These are phyloP conservation scores for Tortrix viridana DNA, from an alignment of 2,888 invertebrate genomes.

Conservation along the genomic window DNA sequence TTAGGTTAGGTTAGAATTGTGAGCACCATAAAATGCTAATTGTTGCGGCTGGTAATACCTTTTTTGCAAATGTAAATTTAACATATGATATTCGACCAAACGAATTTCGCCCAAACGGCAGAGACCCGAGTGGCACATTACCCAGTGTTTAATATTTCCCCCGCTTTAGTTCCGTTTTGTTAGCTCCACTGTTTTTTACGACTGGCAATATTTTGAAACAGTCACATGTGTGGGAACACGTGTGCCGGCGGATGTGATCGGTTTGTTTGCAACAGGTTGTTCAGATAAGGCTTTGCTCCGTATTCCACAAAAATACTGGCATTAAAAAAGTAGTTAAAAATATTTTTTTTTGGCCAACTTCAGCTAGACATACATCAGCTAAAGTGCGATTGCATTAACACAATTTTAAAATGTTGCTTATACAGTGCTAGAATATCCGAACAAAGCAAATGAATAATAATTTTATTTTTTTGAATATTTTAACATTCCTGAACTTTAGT, in stretches of 20 bases:
- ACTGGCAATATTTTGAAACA: constrained; percentile 57
- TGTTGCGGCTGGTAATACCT: too few relatives aligned
- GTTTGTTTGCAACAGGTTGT: constrained; percentile 42
- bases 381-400: too few relatives aligned
- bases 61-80: too few relatives aligned
- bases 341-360: not conserved
- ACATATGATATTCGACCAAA: too few relatives aligned
- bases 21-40: too few relatives aligned
- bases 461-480: constrained; percentile 27
- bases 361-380: too few relatives aligned
- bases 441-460: constrained; percentile 30
- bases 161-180: constrained; percentile 40
- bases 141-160: constrained; percentile 27
- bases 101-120: too few relatives aligned
- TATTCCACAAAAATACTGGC: constrained; percentile 14
- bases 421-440: constrained; percentile 29
- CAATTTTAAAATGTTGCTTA: constrained; percentile 2
- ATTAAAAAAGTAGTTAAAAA: not conserved
- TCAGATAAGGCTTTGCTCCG: constrained; percentile 39
- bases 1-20: too few relatives aligned
- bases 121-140: constrained; percentile 5
- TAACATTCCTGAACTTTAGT: constrained; percentile 17
- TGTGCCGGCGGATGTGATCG: constrained; percentile 47
- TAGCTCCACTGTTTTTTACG: constrained; percentile 47
- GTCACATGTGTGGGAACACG: constrained; percentile 45